Percentiles rank a stretch among this genome's conserved stretches.
Conservation (phyloP, 2,797 vertebrate genomes). For the Botia kubotai region DNA sequence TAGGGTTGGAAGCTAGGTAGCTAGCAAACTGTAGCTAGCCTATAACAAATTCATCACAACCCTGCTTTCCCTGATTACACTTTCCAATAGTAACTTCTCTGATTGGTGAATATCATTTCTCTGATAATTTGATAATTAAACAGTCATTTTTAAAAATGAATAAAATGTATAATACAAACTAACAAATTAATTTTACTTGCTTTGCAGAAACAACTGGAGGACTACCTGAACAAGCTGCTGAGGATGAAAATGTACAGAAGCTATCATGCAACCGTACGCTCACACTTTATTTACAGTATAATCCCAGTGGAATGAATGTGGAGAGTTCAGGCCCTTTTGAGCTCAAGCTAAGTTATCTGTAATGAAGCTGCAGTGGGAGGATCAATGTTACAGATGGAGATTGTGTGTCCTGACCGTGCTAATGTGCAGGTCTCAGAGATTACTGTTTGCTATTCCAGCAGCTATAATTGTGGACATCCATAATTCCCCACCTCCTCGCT, state of each 20-base stretch:
- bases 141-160: not conserved
- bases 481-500: constrained; percentile 3
- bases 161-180: not conserved
- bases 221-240: constrained; percentile 93
- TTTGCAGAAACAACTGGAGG: constrained; percentile 94
- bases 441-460: not conserved
- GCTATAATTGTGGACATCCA: constrained; percentile 28
- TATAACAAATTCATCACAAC: not conserved
- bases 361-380: constrained; percentile 14
- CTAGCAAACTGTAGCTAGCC: not conserved
- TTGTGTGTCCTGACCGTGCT: constrained; percentile 7
- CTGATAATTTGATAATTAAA: not conserved
- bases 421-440: constrained; percentile 9
- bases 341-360: constrained; percentile 21
- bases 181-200: not conserved
- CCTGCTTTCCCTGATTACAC: not conserved
- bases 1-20: not conserved
- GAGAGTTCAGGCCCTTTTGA: constrained; percentile 15
- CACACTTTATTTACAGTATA: not conserved
- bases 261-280: constrained; percentile 95
- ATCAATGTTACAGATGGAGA: constrained; percentile 34
- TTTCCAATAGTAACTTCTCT: not conserved
- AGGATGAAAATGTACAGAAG: constrained; percentile 95
- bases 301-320: not conserved
- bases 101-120: not conserved